These are phyloP conservation scores for Drosophila funebris DNA, from an alignment of 1,140 invertebrate genomes.

Conservation along the genomic window DNA sequence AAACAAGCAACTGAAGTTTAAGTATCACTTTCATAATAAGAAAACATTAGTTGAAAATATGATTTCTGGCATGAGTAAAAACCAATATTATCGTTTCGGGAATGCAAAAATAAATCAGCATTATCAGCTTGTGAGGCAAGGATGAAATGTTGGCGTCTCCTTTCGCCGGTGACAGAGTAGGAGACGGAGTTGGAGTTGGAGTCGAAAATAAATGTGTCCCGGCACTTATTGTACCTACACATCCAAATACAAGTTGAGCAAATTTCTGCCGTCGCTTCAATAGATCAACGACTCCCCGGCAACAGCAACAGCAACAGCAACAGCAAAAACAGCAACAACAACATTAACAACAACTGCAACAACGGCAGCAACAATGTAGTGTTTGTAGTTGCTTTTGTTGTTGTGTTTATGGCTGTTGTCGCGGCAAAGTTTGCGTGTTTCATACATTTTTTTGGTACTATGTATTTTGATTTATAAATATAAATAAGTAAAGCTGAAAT, in stretches of 20 bases:
- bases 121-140: conserved; percentile 18
- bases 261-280: conserved; percentile 54
- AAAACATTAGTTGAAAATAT: neutral
- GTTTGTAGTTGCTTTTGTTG: conserved; percentile 4
- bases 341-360: neutral
- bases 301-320: conserved; percentile 16
- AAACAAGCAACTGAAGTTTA: too few species aligned
- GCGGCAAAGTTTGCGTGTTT: conserved; percentile 69
- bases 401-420: conserved; percentile 30
- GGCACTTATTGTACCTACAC: conserved; percentile 57
- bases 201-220: conserved; percentile 52
- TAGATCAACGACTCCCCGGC: conserved; percentile 66
- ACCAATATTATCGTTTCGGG: neutral
- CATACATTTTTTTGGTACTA: conserved; percentile 35
- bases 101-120: conserved; percentile 22
- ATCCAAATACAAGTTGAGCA: conserved; percentile 33
- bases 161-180: neutral
- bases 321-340: conserved; percentile 7
- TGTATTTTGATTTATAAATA: conserved; percentile 77
- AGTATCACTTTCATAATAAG: too few species aligned
- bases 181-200: neutral
- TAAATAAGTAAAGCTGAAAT: conserved; percentile 63
- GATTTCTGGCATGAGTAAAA: neutral
- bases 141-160: conserved; percentile 11
- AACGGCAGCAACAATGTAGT: conserved; percentile 6